phyloP scores from a whole-genome alignment of 2,797 vertebrate genomes.

The Acanthornis magna region DNA sequence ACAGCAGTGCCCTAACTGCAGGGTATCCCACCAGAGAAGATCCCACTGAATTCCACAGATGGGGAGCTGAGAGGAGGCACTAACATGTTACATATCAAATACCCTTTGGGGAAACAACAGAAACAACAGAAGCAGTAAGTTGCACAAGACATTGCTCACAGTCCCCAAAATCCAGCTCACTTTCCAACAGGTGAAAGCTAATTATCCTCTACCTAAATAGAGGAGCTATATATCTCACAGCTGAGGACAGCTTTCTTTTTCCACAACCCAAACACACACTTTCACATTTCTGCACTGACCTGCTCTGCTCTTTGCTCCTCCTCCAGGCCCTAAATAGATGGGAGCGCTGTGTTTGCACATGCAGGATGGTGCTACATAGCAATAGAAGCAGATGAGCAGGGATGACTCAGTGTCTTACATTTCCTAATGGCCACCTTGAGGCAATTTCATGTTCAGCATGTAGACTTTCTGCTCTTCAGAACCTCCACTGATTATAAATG shows the following conservation, averaged over 20 bases:
- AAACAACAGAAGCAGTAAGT: neutral
- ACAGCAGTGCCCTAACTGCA: neutral
- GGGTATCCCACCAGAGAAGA: neutral
- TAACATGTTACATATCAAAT: neutral
- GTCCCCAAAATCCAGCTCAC: neutral
- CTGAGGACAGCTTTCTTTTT: neutral
- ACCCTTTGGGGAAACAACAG: neutral
- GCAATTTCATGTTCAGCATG: neutral
- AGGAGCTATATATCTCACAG: neutral
- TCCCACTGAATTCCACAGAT: neutral
- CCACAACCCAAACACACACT: neutral
- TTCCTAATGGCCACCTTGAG: neutral
- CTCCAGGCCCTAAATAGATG: neutral
- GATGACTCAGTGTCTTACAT: neutral
- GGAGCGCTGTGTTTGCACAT: neutral
- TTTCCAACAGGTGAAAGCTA: neutral
- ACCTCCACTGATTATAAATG: neutral
- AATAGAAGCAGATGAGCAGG: neutral
- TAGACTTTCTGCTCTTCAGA: neutral
- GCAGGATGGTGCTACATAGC: neutral
- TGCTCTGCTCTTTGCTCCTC: neutral
- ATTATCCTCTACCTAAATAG: neutral
- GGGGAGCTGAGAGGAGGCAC: fast-evolving
- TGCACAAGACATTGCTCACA: neutral
- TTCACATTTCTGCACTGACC: neutral